phyloP scores from a whole-genome alignment of 2,113 vertebrate genomes.

The Crocuta crocuta region DNA sequence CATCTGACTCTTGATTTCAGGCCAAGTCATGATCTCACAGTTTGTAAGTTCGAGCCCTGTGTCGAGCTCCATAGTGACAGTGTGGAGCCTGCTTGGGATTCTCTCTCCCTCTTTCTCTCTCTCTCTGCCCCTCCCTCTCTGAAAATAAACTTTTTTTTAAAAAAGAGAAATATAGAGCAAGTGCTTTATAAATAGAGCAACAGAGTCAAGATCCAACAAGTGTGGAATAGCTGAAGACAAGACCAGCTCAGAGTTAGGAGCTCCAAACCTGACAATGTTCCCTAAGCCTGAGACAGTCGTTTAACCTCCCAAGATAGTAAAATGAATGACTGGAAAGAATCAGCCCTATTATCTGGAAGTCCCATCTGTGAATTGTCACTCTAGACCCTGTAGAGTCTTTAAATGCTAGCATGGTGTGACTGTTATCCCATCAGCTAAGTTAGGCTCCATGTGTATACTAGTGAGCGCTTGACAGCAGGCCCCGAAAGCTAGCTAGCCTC shows the following conservation, averaged over 20 bases:
- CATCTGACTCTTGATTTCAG: too few species aligned
- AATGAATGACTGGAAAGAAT: constrained; percentile 45
- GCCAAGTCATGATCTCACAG: too few species aligned
- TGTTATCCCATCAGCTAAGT: background rate
- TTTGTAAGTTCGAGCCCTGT: too few species aligned
- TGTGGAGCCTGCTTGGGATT: too few species aligned
- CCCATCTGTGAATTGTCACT: background rate
- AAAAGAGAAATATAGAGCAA: background rate
- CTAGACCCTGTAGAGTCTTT: background rate
- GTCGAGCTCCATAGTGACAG: too few species aligned
- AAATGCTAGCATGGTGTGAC: background rate
- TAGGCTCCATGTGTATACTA: background rate
- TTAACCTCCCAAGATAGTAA: background rate
- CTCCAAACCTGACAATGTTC: constrained; percentile 17
- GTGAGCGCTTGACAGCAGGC: background rate
- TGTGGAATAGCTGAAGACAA: background rate
- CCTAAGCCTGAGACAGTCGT: background rate
- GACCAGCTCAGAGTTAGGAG: background rate
- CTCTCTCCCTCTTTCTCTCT: too few species aligned
- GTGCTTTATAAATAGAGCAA: constrained; percentile 10
- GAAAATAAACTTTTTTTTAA: too few species aligned
- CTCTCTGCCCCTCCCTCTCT: too few species aligned
- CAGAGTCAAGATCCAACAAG: constrained; percentile 1
- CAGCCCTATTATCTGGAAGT: background rate
- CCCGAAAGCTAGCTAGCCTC: background rate